phyloP scores from a whole-genome alignment of 2,888 invertebrate species.

The Myopa tessellatipennis region DNA sequence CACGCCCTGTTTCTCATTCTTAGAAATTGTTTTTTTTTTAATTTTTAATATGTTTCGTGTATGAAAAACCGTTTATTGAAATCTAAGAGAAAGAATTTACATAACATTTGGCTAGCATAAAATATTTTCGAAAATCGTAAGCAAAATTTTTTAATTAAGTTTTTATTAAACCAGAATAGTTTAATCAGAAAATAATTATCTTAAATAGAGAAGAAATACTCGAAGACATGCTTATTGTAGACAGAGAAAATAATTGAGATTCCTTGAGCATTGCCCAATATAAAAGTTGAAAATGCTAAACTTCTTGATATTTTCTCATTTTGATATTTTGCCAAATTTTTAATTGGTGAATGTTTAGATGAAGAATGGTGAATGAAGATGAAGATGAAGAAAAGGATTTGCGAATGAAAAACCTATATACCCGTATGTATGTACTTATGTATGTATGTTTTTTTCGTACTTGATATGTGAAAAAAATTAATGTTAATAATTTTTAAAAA shows the following conservation, averaged over 20 bases:
- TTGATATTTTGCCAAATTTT: not conserved
- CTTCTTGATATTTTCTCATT: not conserved
- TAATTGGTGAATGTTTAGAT: not conserved
- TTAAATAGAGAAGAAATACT: not conserved
- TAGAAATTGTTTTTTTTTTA: too few relatives aligned
- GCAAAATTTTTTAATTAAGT: not conserved
- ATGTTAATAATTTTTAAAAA: too few relatives aligned
- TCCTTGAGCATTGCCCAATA: constrained; percentile 21
- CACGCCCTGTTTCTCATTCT: too few relatives aligned
- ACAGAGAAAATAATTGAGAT: constrained; percentile 24
- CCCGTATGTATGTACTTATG: too few relatives aligned
- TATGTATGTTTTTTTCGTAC: too few relatives aligned
- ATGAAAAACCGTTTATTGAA: too few relatives aligned
- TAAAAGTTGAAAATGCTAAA: constrained; percentile 17
- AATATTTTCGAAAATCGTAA: not conserved
- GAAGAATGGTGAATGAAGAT: too few relatives aligned
- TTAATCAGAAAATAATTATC: not conserved
- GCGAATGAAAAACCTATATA: too few relatives aligned
- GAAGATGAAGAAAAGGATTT: too few relatives aligned
- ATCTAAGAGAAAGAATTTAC: not conserved
- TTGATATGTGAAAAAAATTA: too few relatives aligned
- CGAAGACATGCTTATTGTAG: not conserved
- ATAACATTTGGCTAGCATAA: not conserved
- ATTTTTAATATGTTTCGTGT: too few relatives aligned
- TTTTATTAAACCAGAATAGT: not conserved